Conservation (phyloP, 2,888 invertebrate genomes). For the Amphipyra berbera region DNA sequence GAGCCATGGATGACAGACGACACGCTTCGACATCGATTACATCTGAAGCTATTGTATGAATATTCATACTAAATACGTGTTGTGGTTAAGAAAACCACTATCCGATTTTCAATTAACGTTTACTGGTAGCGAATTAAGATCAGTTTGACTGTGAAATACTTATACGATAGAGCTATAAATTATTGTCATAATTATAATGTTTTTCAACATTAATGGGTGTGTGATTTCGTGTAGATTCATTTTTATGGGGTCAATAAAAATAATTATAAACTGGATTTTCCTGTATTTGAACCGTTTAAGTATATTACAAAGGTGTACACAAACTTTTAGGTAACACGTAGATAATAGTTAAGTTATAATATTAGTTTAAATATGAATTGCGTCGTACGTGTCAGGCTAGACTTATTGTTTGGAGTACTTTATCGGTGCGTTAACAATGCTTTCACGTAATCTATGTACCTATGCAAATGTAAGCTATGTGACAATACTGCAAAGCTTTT, state of each 20-base stretch:
- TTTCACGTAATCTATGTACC: slow-evolving; percentile 83
- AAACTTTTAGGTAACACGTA: slow-evolving; percentile 17
- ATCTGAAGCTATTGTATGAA: slow-evolving; percentile 75
- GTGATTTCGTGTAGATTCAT: slow-evolving; percentile 50
- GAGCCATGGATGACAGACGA: slow-evolving; percentile 60
- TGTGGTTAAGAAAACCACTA: slow-evolving; percentile 53
- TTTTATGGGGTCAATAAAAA: slow-evolving; percentile 52
- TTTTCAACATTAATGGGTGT: slow-evolving; percentile 51
- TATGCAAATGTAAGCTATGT: slow-evolving; percentile 84
- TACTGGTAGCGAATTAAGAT: slow-evolving; percentile 32
- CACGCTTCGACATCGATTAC: slow-evolving; percentile 73
- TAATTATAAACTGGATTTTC: slow-evolving; percentile 56
- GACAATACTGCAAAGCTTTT: slow-evolving; percentile 84
- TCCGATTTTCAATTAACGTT: slow-evolving; percentile 41
- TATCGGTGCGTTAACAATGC: slow-evolving; percentile 72
- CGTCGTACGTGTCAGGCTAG: slow-evolving; percentile 22
- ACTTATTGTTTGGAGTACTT: slow-evolving; percentile 30
- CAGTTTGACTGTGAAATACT: slow-evolving; percentile 34
- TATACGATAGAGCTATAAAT: slow-evolving; percentile 52
- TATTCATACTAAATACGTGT: slow-evolving; percentile 75
- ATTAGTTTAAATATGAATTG: slow-evolving; percentile 33
- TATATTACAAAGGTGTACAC: slow-evolving; percentile 16
- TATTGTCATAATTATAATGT: slow-evolving; percentile 52
- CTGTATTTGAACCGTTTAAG: slow-evolving; percentile 34
- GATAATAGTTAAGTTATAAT: slow-evolving; percentile 3